phyloP scores from a whole-genome alignment of 2,888 invertebrate genomes.

The Resseliella maxima region DNA sequence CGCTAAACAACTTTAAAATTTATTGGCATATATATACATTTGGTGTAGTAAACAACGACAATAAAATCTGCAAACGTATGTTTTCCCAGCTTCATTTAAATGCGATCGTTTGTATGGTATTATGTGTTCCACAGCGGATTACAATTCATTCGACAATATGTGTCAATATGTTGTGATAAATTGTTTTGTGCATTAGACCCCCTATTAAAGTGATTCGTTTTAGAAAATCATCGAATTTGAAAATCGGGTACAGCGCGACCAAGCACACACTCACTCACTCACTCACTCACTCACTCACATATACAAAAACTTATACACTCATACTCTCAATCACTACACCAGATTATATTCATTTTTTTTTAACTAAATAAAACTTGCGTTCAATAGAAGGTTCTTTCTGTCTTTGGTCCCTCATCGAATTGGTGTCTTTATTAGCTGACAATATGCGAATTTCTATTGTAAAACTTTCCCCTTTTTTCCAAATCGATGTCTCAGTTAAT shows the following conservation, averaged over 20 bases:
- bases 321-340: conserved; percentile 19
- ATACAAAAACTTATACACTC: background rate
- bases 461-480: conserved; percentile 15
- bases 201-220: conserved; percentile 55
- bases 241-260: conserved; percentile 2
- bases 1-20: conserved; percentile 45
- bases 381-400: no score
- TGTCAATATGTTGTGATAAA: conserved; percentile 55
- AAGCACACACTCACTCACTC: background rate
- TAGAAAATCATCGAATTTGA: conserved; percentile 46
- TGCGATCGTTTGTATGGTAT: conserved; percentile 20
- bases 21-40: conserved; percentile 31
- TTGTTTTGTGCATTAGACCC: conserved; percentile 54
- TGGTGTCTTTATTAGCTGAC: conserved; percentile 44
- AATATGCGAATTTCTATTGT: conserved; percentile 48
- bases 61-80: conserved; percentile 42
- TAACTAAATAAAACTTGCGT: background rate
- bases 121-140: conserved; percentile 25
- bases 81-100: conserved; percentile 4
- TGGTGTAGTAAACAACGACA: conserved; percentile 21
- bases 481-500: background rate
- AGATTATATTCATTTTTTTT: conserved; percentile 1
- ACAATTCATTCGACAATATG: conserved; percentile 49
- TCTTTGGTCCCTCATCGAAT: conserved; percentile 28
- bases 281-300: no score